A percentile compares a stretch with the other conserved stretches of the same genome.
These are phyloP conservation scores for Strix uralensis DNA, from an alignment of 2,113 vertebrate species.

Conservation along the genomic window DNA sequence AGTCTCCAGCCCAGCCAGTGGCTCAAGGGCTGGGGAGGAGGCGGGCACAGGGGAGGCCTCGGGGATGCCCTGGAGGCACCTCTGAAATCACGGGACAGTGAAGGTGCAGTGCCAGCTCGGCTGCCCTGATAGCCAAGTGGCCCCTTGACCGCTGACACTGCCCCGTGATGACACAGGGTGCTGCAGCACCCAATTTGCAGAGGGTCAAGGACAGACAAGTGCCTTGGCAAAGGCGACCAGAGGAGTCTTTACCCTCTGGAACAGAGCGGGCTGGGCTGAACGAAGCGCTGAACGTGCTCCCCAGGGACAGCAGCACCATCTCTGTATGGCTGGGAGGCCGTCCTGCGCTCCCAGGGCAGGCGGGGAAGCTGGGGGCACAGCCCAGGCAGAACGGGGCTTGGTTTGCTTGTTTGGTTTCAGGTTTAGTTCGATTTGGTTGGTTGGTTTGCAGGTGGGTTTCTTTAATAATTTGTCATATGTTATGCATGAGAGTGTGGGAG, in stretches of 20 bases:
- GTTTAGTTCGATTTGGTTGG: too few relatives aligned
- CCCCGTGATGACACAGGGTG: rapidly evolving
- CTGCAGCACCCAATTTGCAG: rapidly evolving
- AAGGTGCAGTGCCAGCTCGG: neutral
- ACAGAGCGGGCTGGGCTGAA: neutral
- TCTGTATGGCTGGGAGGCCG: rapidly evolving
- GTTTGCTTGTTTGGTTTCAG: too few relatives aligned
- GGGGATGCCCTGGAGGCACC: neutral
- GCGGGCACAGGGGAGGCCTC: rapidly evolving
- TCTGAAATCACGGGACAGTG: neutral
- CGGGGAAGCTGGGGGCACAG: neutral
- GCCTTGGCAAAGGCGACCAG: neutral
- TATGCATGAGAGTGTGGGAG: too few relatives aligned
- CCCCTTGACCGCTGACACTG: rapidly evolving
- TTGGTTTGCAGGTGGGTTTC: too few relatives aligned
- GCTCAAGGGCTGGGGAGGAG: neutral
- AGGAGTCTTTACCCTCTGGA: rapidly evolving
- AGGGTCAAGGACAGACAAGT: neutral
- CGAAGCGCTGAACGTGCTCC: rapidly evolving
- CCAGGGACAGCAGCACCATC: rapidly evolving
- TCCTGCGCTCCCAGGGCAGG: neutral
- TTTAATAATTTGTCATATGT: too few relatives aligned
- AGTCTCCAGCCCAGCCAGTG: neutral
- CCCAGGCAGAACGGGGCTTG: neutral
- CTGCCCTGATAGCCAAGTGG: neutral